Evolutionary conservation across 2,113 vertebrate species (phyloP), one percentile per base, ranked within the genome.

Genomic region (Strigops habroptila): DNA sequence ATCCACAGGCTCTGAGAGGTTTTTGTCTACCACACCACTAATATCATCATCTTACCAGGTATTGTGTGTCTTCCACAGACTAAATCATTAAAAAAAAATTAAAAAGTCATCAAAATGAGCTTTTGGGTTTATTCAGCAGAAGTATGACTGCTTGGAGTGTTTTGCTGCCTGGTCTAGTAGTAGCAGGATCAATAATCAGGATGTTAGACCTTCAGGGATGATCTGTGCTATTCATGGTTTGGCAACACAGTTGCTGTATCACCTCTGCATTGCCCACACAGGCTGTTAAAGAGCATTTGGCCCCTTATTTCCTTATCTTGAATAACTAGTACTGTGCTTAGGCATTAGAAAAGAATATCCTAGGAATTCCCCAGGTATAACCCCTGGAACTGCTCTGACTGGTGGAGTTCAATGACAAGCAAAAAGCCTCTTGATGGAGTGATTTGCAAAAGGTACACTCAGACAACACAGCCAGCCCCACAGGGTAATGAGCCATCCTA

Each of bases 61-160:
- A 55, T 13, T 31, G 5, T 2, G 5, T 9, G 12, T 49, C 17
- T 86, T 59, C 13, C 14, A 55, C 9, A 77, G 7, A 35, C 6
- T 43, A 75, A 84, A 33, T 17, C 3, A 60, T n/a, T 33, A 25
- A 15, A 3, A 1, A 27, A 25, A 33, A 55, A 2, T 1, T 17
- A 17, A 3, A 28, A 71, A 71, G 39, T 30, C 9, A n/a, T 82
- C 25, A 53, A 70, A 51, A 62, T 0, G 1, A 76, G 14, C 1
- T 55, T 92, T 75, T 3, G 1, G 14, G 24, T 33, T 86, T 46
- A 86, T 69, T 93, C 44, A 60, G 55, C 24, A 63, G 37, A 70
- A 65, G 9, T 17, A 30, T 41, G 16, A 46, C 21, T 3, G 1
- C 7, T 1, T 51, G 9, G 24, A 83, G 23, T 35, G 18, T 70